These are phyloP conservation scores for Periophthalmodon schlosseri DNA, from an alignment of 2,113 vertebrate species.

Conservation along the genomic window DNA sequence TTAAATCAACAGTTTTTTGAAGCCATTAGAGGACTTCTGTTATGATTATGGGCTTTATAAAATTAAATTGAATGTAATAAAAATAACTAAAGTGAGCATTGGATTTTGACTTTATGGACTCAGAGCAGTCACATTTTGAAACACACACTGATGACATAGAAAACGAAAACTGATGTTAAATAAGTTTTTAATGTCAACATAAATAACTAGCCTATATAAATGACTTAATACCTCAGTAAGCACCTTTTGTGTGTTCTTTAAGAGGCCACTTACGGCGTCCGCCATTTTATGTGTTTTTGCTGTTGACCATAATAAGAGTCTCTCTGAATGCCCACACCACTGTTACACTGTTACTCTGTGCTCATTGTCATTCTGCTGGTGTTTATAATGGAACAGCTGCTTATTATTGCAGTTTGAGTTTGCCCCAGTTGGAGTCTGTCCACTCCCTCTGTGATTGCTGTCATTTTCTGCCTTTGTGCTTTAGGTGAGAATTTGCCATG, in stretches of 20 bases:
- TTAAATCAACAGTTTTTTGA: too few relatives aligned
- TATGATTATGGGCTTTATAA: too few relatives aligned
- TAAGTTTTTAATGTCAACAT: neutral
- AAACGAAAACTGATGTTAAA: neutral
- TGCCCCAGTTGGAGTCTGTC: slow-evolving; percentile 30
- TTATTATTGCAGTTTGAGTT: slow-evolving; percentile 54
- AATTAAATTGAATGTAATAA: too few relatives aligned
- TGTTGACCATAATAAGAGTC: slow-evolving; percentile 31
- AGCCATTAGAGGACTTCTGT: too few relatives aligned
- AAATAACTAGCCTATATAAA: neutral
- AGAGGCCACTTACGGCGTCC: neutral
- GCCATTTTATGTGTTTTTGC: slow-evolving; percentile 53
- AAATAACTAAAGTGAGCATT: too few relatives aligned
- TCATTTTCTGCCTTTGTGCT: slow-evolving; percentile 10
- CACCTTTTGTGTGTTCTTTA: too few relatives aligned
- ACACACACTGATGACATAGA: neutral
- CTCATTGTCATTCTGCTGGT: slow-evolving; percentile 68
- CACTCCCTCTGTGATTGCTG: slow-evolving; percentile 17
- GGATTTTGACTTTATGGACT: too few relatives aligned
- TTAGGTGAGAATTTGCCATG: slow-evolving; percentile 7
- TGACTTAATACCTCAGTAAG: neutral
- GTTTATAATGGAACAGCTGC: slow-evolving; percentile 50
- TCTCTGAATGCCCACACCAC: slow-evolving; percentile 43
- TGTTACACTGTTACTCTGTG: slow-evolving; percentile 22
- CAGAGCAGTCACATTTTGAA: neutral